phyloP scores from a whole-genome alignment of 2,888 invertebrate genomes.

The Nephrotoma flavescens region DNA sequence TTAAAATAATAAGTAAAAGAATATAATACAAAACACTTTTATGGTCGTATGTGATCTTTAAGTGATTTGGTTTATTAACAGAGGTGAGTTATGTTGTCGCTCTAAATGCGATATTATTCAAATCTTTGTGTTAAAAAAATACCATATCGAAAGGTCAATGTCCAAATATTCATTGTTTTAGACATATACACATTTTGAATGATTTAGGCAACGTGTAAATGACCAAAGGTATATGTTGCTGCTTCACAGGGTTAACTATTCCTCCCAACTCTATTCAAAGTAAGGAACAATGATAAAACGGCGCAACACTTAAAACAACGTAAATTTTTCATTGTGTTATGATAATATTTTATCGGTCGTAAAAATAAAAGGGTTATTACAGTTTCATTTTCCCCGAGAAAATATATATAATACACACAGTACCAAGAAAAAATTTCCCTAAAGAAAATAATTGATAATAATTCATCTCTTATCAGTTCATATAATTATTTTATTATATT shows the following conservation, averaged over 20 bases:
- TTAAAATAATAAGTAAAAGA: background rate
- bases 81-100: background rate
- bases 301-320: background rate
- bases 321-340: background rate
- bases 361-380: background rate
- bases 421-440: background rate
- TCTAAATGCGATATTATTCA: background rate
- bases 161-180: background rate
- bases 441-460: slow-evolving; percentile 4
- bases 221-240: too few species aligned
- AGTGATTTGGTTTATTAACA: background rate
- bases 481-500: background rate
- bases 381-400: background rate
- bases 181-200: background rate
- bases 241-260: background rate
- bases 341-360: background rate
- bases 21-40: background rate
- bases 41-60: background rate
- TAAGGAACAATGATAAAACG: background rate
- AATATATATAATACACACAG: background rate
- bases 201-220: too few species aligned
- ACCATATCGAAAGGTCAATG: background rate
- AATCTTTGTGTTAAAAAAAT: background rate
- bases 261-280: background rate
- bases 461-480: slow-evolving; percentile 5